A percentile compares a stretch with the other conserved stretches of the same genome.
These are phyloP conservation scores for Rhaphigaster nebulosa DNA, from an alignment of 2,888 invertebrate genomes.

Conservation along the genomic window DNA sequence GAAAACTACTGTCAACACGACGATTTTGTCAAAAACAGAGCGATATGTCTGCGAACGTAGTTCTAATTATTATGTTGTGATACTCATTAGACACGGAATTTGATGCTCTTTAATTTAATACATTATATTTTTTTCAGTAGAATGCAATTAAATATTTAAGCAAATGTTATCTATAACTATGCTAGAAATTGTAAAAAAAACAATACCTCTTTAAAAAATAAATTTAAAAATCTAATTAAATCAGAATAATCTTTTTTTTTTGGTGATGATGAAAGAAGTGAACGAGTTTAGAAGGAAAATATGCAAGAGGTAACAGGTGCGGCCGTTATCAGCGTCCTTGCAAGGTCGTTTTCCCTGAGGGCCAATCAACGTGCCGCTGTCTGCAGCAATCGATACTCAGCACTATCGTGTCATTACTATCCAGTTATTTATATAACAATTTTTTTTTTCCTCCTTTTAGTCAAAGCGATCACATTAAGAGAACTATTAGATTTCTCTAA, in stretches of 20 bases:
- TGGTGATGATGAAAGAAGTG: not conserved
- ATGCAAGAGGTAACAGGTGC: slow-evolving; percentile 41
- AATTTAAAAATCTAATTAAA: not conserved
- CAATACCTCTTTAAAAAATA: too few species aligned
- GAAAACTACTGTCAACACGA: too few species aligned
- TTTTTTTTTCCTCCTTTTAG: not conserved
- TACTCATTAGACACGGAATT: too few species aligned
- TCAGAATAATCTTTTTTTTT: not conserved
- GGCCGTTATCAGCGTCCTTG: slow-evolving; percentile 3
- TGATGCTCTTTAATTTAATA: too few species aligned
- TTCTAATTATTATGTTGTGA: too few species aligned
- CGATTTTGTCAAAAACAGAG: too few species aligned
- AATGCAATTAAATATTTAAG: too few species aligned
- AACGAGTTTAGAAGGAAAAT: not conserved
- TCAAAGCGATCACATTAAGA: not conserved
- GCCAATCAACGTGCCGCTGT: not conserved
- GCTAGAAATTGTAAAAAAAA: too few species aligned
- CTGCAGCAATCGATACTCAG: not conserved
- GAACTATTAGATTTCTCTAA: not conserved
- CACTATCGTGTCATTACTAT: not conserved
- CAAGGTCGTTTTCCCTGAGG: not conserved
- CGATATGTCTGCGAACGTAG: too few species aligned
- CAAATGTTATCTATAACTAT: too few species aligned
- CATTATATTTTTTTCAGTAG: too few species aligned
- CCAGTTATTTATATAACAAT: not conserved